These are phyloP conservation scores for Heliconius hermathena DNA, from an alignment of 1,140 invertebrate genomes.

Conservation along the genomic window DNA sequence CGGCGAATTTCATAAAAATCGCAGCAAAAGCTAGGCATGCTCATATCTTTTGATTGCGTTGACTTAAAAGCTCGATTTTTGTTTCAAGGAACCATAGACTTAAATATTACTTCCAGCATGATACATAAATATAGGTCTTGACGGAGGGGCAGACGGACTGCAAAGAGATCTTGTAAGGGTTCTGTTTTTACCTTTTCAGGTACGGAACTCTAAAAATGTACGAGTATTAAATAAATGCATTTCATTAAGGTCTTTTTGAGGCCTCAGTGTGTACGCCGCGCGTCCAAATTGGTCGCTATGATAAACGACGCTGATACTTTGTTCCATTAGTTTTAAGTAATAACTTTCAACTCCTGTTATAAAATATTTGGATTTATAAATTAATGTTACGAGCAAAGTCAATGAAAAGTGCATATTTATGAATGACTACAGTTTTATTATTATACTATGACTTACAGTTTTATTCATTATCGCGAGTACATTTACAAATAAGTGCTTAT, in stretches of 20 bases:
- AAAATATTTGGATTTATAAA: constrained; percentile 35
- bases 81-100: too few species aligned
- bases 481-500: neutral
- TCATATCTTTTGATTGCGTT: too few species aligned
- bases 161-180: too few species aligned
- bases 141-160: too few species aligned
- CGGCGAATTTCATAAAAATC: too few species aligned
- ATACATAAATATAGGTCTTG: too few species aligned
- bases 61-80: too few species aligned
- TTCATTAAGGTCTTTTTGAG: constrained; percentile 45
- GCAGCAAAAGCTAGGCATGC: too few species aligned
- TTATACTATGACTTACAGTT: too few species aligned
- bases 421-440: neutral
- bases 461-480: neutral
- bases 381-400: constrained; percentile 23
- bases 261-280: constrained; percentile 30
- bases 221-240: constrained; percentile 52
- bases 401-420: constrained; percentile 24
- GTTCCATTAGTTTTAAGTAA: constrained; percentile 53
- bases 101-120: too few species aligned
- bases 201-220: constrained; percentile 6
- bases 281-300: constrained; percentile 52
- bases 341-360: constrained; percentile 45
- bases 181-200: too few species aligned
- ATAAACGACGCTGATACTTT: constrained; percentile 53